A percentile compares a stretch with the other conserved stretches of the same genome.
Evolutionary conservation across 2,888 invertebrate species (phyloP).

Genomic region (Napeogenes sylphis): DNA sequence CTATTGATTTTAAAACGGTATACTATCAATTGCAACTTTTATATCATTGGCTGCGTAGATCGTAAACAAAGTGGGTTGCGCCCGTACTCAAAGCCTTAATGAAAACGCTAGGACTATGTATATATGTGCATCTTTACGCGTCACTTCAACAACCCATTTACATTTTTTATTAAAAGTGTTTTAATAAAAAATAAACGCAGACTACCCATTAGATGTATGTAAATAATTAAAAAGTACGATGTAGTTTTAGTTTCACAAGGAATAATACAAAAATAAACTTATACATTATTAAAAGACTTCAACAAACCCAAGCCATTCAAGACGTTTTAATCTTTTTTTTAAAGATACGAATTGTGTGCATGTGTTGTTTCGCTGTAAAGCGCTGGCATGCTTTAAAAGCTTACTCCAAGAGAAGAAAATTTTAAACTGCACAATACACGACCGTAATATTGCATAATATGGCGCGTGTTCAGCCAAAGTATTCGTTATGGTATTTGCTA

Average conservation of each 20-base stretch:
- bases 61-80: conserved; percentile 19
- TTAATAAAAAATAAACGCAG: neutral
- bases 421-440: conserved; percentile 66
- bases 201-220: too few species aligned
- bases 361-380: conserved; percentile 38
- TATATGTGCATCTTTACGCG: conserved; percentile 5
- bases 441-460: conserved; percentile 74
- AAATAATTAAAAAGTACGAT: too few species aligned
- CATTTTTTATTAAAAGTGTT: conserved; percentile 1
- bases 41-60: conserved; percentile 15
- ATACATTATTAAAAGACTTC: conserved; percentile 13
- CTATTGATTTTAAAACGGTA: neutral
- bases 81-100: conserved; percentile 14
- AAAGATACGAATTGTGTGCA: conserved; percentile 28
- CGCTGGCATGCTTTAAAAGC: conserved; percentile 49
- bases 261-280: conserved; percentile 12
- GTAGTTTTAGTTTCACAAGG: conserved; percentile 6
- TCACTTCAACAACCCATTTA: neutral
- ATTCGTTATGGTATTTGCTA: conserved; percentile 77
- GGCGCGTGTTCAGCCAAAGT: conserved; percentile 74
- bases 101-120: conserved; percentile 10
- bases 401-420: conserved; percentile 58
- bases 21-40: neutral
- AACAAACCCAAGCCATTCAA: conserved; percentile 9
- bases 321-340: conserved; percentile 20